phyloP scores from a whole-genome alignment of 2,113 vertebrate species.

The Ailuropoda melanoleuca region DNA sequence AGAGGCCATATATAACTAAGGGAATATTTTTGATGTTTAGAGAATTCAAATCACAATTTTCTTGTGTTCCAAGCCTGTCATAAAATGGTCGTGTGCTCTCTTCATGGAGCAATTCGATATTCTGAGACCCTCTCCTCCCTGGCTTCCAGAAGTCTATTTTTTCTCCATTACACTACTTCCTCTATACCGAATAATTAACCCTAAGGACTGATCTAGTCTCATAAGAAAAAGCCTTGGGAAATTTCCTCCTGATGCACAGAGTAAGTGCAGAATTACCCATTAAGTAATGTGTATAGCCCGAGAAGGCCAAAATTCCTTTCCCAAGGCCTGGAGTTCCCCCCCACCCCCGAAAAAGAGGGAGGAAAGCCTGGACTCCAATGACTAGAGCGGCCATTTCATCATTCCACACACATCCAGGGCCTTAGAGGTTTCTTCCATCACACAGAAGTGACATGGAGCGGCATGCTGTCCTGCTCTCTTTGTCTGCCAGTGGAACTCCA shows the following conservation, averaged over 20 bases:
- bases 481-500: constrained; percentile 14
- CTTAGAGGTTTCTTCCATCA: background rate
- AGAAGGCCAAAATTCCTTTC: constrained; percentile 10
- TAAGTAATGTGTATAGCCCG: background rate
- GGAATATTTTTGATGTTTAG: background rate
- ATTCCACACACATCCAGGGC: background rate
- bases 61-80: background rate
- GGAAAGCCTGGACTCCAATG: background rate
- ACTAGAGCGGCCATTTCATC: background rate
- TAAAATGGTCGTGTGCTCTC: background rate
- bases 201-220: constrained; percentile 39
- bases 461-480: background rate
- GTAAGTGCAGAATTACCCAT: constrained; percentile 13
- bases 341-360: background rate
- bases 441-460: background rate
- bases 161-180: background rate
- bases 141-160: constrained; percentile 30
- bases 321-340: background rate
- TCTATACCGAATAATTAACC: constrained; percentile 60
- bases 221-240: constrained; percentile 44
- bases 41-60: background rate
- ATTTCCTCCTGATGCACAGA: constrained; percentile 28
- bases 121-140: background rate
- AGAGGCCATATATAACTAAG: background rate
- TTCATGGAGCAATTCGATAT: background rate